Evolutionary conservation across 2,113 vertebrate genomes (phyloP), one percentile per base, ranked within the genome.

Genomic region (Anoplopoma fimbria): DNA sequence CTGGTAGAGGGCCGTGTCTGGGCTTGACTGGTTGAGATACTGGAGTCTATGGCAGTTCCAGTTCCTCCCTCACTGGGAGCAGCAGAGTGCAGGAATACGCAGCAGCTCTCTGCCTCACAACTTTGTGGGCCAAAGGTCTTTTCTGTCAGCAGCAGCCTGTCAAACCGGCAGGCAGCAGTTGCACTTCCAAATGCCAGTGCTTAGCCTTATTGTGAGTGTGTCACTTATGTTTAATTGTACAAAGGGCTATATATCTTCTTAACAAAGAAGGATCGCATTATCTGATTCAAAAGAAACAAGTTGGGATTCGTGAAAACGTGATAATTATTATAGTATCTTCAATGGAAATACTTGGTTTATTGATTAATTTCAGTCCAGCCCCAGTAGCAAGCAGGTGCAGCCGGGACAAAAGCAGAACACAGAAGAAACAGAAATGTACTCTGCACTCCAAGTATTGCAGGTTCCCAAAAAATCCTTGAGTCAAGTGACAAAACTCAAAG

Each of bases 1-100:
- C 69, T 93, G 85, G 89, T 87, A 58, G 84, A 55, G 85, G 90
- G 90, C 88, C 58, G 78, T 94, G 93, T 92, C 93, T 94, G 91
- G 91, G 87, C 94, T 93, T 93, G 93, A 94, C 89, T 86, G 62
- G 25, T 79, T 79, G 73, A 83, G 78, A 85, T 84, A 85, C 63
- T 84, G 76, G 70, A 87, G 83, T 81, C 81, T 89, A 42, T 71
- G 80, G 77, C 70, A 49, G 78, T 83, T 83, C 34, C 81, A 75
- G 62, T 75, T 69, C 9, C 45, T 34, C 9, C 9, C 79, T 87
- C 47, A 23, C 69, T 77, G 77, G 77, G 83, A 87, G 85, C 79
- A 85, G 87, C 73, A 81, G 89, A 83, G 82, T 81, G 61, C 78
- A 82, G 77, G 77, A 74, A 77, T 62, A 82, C 69, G 40, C 74